phyloP scores from a whole-genome alignment of 2,888 invertebrate species.

The Podotricha telesiphe region DNA sequence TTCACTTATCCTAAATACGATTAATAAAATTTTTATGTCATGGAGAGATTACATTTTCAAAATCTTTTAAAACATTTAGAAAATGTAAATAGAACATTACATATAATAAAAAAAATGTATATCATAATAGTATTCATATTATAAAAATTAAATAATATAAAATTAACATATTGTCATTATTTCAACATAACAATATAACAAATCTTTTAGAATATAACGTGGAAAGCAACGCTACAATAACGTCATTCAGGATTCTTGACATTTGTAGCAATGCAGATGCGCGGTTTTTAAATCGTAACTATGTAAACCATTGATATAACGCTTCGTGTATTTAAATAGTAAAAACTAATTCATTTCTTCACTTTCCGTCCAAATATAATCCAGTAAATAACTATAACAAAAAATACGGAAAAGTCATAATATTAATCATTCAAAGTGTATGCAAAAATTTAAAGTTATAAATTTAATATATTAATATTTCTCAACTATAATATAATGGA shows the following conservation, averaged over 20 bases:
- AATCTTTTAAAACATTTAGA: too few relatives aligned
- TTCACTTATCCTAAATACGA: too few relatives aligned
- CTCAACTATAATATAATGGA: slow-evolving; percentile 34
- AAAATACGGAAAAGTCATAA: background rate
- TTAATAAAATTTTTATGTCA: too few relatives aligned
- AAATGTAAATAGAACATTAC: too few relatives aligned
- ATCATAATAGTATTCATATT: background rate
- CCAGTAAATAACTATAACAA: background rate
- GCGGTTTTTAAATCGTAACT: slow-evolving; percentile 55
- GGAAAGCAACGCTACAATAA: slow-evolving; percentile 29
- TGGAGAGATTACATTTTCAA: too few relatives aligned
- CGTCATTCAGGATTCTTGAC: slow-evolving; percentile 35
- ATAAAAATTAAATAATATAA: background rate
- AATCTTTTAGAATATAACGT: slow-evolving; percentile 1
- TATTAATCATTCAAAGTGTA: background rate
- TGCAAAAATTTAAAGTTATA: background rate
- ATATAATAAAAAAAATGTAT: too few relatives aligned
- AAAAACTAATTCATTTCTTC: background rate
- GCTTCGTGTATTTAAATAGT: background rate
- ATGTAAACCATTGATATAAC: slow-evolving; percentile 35
- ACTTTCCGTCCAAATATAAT: slow-evolving; percentile 22
- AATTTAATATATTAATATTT: slow-evolving; percentile 22
- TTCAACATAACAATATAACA: background rate
- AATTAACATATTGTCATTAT: background rate
- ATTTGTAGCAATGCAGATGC: slow-evolving; percentile 61